Evolutionary conservation across 2,113 vertebrate species (phyloP).

Genomic region (Nothocercus julius): DNA sequence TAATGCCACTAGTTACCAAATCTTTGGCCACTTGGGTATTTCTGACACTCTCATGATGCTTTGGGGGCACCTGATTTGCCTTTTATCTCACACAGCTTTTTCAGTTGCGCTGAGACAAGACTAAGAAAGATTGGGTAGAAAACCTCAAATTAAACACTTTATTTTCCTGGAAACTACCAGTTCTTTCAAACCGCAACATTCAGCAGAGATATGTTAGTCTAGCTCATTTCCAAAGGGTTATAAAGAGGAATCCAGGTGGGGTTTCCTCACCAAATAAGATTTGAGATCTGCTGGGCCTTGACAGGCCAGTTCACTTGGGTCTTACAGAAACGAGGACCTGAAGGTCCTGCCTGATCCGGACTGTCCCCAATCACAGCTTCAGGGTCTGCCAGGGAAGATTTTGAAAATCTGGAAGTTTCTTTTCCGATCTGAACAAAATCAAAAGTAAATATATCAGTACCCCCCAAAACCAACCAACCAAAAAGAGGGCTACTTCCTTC

Average conservation of each 20-base stretch:
- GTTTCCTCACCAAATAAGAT: neutral
- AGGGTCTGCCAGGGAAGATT: neutral
- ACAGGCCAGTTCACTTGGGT: neutral
- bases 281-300: neutral
- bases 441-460: neutral
- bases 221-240: neutral
- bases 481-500: neutral
- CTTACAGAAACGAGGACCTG: neutral
- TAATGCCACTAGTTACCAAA: neutral
- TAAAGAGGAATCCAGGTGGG: neutral
- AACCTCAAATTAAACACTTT: neutral
- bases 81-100: neutral
- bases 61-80: neutral
- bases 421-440: neutral
- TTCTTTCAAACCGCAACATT: neutral
- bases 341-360: neutral
- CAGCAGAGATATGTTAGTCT: neutral
- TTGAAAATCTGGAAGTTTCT: neutral
- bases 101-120: neutral
- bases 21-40: neutral
- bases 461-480: neutral
- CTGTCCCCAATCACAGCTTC: neutral
- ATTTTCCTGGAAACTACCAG: neutral
- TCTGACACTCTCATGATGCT: neutral
- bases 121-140: neutral